Base-by-base conservation (phyloP, 35 echinoderm and acorn worm genomes). In the Ptychodera flava region DNA sequence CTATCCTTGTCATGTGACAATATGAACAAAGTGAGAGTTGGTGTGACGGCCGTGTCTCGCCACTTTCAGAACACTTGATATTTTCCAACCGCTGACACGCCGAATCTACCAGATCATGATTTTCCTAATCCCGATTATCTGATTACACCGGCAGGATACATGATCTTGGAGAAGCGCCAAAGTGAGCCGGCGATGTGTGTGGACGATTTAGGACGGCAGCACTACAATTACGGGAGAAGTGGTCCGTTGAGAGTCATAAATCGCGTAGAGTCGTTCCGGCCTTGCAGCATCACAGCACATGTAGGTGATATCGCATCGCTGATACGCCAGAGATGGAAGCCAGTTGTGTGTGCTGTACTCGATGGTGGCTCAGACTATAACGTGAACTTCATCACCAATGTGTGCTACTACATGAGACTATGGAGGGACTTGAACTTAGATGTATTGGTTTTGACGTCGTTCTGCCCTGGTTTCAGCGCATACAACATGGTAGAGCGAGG, bases 401-500 rank as follows among this genome's bases (percentile, higher is more conserved):
- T n/a, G n/a, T n/a, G n/a, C n/a, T n/a, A n/a, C n/a, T n/a, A n/a
- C n/a, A n/a, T n/a, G n/a, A n/a, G n/a, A n/a, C n/a, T n/a, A n/a
- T n/a, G n/a, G n/a, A n/a, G n/a, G n/a, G n/a, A n/a, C n/a, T 0
- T 15, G 15, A 83, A 77, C 30, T 89, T 37, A 29, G 52, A 85
- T 29, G 0, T 93, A 1, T 12, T 75, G 0, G 1, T 93, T 0
- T 31, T 93, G 31, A 33, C 78, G 28, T 89, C 91, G 33, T 85
- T 86, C 2, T 90, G 93, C 15, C 35, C 86, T 0, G 93, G 92
- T 36, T 95, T 86, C 80, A 95, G 92, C 38, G 33, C 87, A 0
- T 86, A 89, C 33, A 79, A 92, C 45, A 12, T 76, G 10, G n/a
- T n/a, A n/a, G n/a, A n/a, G n/a, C n/a, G n/a, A n/a, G n/a, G n/a